phyloP scores from a whole-genome alignment of 2,113 vertebrate species.

The Microcebus jonahi region DNA sequence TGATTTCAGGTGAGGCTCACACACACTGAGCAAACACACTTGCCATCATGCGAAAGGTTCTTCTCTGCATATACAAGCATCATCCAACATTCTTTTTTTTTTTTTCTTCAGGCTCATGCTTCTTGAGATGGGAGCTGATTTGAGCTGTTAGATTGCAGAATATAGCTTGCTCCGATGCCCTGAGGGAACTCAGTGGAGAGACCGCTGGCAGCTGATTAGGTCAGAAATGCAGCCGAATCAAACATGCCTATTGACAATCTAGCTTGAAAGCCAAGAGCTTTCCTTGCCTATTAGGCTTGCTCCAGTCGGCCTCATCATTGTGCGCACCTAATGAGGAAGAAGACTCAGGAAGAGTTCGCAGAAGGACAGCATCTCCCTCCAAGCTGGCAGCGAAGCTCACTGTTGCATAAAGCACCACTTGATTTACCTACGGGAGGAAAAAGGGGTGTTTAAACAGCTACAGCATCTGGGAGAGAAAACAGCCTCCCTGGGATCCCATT shows the following conservation, averaged over 20 bases:
- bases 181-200: slow-evolving; percentile 32
- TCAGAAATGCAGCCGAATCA: slow-evolving; percentile 35
- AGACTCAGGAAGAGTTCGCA: not conserved
- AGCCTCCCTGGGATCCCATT: not conserved
- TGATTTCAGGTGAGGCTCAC: not conserved
- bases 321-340: slow-evolving; percentile 56
- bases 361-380: not conserved
- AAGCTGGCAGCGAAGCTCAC: not conserved
- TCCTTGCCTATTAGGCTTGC: slow-evolving; percentile 25
- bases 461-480: not conserved
- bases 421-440: not conserved
- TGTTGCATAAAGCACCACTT: slow-evolving; percentile 14
- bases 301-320: not conserved
- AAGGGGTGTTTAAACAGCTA: not conserved
- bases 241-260: slow-evolving; percentile 23
- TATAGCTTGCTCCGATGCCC: slow-evolving; percentile 40
- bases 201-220: slow-evolving; percentile 36
- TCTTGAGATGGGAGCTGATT: slow-evolving; percentile 13
- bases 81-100: not conserved
- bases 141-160: slow-evolving; percentile 41
- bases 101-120: not conserved
- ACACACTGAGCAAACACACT: not conserved
- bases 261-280: slow-evolving; percentile 42
- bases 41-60: not conserved
- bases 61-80: not conserved